Conservation (phyloP, 2,113 vertebrate species). For the Sialia sialis region DNA sequence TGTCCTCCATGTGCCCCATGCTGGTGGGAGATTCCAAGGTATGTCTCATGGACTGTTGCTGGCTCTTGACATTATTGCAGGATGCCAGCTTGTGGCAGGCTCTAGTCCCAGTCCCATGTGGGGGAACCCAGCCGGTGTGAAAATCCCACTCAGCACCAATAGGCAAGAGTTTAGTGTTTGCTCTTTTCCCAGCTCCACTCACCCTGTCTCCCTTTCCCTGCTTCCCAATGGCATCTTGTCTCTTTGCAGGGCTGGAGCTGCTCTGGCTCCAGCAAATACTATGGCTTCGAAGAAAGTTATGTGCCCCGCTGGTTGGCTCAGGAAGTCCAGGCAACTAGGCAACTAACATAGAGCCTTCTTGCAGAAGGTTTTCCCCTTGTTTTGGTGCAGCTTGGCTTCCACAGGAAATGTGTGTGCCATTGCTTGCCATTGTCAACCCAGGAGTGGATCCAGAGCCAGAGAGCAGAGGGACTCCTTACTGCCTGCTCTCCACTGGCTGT, state of each 20-base stretch:
- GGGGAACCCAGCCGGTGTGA: not conserved
- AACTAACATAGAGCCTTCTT: not conserved
- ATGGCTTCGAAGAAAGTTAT: not conserved
- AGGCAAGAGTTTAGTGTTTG: not conserved
- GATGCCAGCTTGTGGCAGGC: not conserved
- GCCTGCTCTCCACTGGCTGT: not conserved
- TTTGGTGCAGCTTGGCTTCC: not conserved
- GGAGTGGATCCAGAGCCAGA: not conserved
- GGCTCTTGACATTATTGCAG: not conserved
- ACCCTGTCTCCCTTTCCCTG: not conserved
- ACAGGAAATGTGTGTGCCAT: conserved; percentile 1
- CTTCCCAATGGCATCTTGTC: not conserved
- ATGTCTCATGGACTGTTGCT: not conserved
- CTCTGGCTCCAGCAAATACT: not conserved
- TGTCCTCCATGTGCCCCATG: accelerated
- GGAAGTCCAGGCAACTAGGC: not conserved
- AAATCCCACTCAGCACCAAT: not conserved
- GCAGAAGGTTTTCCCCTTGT: not conserved
- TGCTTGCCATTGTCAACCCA: not conserved
- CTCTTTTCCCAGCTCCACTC: not conserved
- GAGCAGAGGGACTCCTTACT: not conserved
- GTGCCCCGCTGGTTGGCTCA: not conserved
- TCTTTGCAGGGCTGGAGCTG: not conserved
- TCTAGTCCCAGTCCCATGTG: not conserved
- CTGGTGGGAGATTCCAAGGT: not conserved